These are phyloP conservation scores for Periophthalmus magnuspinnatus DNA, from an alignment of 2,797 vertebrate genomes.

Conservation along the genomic window DNA sequence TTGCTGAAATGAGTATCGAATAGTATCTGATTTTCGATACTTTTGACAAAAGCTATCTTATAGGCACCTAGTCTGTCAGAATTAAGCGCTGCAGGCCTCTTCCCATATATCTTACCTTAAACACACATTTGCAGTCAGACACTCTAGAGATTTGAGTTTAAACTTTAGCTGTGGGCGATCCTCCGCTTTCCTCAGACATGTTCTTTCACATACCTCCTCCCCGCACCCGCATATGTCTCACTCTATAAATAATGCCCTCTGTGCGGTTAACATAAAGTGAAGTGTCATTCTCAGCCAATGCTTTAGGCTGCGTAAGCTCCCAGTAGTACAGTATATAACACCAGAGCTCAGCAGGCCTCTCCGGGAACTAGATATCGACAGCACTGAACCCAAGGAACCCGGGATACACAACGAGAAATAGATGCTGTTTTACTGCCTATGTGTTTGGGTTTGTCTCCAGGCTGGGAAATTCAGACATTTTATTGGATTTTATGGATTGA, in stretches of 20 bases:
- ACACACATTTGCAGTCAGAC: slow-evolving; percentile 40
- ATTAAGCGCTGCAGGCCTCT: slow-evolving; percentile 9
- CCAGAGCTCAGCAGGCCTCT: slow-evolving; percentile 32
- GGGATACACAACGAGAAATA: slow-evolving; percentile 15
- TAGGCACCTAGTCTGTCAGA: neutral
- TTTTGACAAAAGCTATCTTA: neutral
- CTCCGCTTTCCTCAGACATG: slow-evolving; percentile 31
- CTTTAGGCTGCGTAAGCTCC: slow-evolving; percentile 44
- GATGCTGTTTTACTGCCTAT: neutral
- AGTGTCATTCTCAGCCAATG: slow-evolving; percentile 46
- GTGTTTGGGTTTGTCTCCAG: neutral
- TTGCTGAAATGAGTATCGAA: too few species aligned
- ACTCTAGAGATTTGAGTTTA: slow-evolving; percentile 43
- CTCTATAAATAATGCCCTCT: slow-evolving; percentile 62
- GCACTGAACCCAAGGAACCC: slow-evolving; percentile 46
- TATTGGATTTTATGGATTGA: neutral
- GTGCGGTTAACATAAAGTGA: slow-evolving; percentile 51
- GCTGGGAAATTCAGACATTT: neutral
- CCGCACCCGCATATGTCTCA: slow-evolving; percentile 24
- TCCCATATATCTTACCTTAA: slow-evolving; percentile 26
- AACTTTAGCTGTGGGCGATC: slow-evolving; percentile 46
- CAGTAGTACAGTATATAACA: slow-evolving; percentile 43
- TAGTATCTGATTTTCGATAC: neutral
- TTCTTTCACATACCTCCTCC: slow-evolving; percentile 39
- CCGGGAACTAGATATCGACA: slow-evolving; percentile 62